A percentile compares a stretch with the other conserved stretches of the same genome.
These are phyloP conservation scores for Psammodynastes pulverulentus DNA, from an alignment of 2,113 vertebrate species.

Conservation along the genomic window DNA sequence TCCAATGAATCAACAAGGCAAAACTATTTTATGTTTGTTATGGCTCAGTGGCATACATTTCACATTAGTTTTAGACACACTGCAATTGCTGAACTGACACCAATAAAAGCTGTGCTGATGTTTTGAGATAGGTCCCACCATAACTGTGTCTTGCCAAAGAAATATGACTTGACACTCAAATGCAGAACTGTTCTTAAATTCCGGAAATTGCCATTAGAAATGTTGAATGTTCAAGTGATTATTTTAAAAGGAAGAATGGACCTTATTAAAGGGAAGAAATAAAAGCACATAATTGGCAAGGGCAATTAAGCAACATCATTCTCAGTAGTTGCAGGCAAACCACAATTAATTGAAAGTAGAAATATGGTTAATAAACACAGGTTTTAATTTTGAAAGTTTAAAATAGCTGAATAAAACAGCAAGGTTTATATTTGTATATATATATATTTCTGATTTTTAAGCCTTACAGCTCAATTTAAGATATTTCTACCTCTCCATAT, in stretches of 20 bases:
- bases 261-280: neutral
- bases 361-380: neutral
- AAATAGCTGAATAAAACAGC: neutral
- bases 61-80: neutral
- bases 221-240: neutral
- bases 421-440: neutral
- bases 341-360: neutral
- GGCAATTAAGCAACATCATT: neutral
- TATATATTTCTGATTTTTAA: neutral
- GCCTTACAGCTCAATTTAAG: neutral
- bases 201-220: neutral
- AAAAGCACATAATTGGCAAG: neutral
- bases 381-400: neutral
- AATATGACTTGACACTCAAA: neutral
- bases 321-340: neutral
- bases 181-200: fast-evolving
- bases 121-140: neutral
- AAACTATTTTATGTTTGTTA: neutral
- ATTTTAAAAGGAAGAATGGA: neutral
- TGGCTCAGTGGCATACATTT: neutral
- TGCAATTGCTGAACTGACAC: neutral
- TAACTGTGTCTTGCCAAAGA: neutral
- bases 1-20: neutral
- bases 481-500: neutral
- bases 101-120: neutral